These are phyloP conservation scores for Premnoplex brunnescens DNA, from an alignment of 2,797 vertebrate genomes.

Conservation along the genomic window DNA sequence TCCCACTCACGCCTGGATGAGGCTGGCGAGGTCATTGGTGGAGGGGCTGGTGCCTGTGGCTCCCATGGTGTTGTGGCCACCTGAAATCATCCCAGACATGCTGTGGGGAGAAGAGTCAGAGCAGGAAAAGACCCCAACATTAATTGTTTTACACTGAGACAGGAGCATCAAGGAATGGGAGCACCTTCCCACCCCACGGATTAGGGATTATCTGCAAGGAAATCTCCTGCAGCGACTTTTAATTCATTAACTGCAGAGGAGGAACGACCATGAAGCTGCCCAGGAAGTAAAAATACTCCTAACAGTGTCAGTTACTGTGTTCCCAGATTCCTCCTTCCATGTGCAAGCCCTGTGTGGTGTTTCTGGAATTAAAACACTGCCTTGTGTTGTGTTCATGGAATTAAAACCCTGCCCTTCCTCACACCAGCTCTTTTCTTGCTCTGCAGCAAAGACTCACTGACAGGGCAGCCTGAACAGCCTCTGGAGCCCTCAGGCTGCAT, in stretches of 20 bases:
- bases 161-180: rapidly evolving
- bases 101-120: constrained; percentile 60
- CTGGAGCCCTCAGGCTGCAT: not conserved
- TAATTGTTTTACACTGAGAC: not conserved
- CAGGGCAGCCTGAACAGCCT: not conserved
- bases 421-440: not conserved
- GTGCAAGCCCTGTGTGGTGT: not conserved
- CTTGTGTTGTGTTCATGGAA: not conserved
- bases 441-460: not conserved
- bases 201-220: not conserved
- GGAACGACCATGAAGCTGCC: not conserved
- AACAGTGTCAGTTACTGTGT: not conserved
- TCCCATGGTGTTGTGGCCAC: constrained; percentile 82
- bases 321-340: not conserved
- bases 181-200: not conserved
- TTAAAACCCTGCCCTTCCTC: not conserved
- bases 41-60: constrained; percentile 70
- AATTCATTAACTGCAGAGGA: not conserved
- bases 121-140: not conserved
- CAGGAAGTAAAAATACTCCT: not conserved
- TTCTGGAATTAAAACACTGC: not conserved
- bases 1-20: constrained; percentile 93
- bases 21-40: constrained; percentile 88
- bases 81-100: constrained; percentile 96
- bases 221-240: not conserved